phyloP scores from a whole-genome alignment of 2,797 vertebrate species.

The Sebastes nivosus region DNA sequence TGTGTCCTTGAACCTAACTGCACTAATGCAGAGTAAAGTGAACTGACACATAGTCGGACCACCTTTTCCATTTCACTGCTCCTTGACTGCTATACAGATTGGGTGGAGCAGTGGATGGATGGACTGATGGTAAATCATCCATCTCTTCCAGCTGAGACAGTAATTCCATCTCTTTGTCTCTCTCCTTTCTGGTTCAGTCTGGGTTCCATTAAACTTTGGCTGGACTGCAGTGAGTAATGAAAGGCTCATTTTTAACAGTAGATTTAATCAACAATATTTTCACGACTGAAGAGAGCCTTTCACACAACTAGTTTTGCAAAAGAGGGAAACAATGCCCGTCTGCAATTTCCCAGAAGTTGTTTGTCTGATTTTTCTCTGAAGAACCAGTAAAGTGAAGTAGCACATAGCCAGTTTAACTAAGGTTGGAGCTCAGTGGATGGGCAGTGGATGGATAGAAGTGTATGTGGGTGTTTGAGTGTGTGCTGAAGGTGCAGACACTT shows the following conservation, averaged over 20 bases:
- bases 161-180: conserved; percentile 9
- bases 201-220: neutral
- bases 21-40: neutral
- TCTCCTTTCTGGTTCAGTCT: conserved; percentile 7
- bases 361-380: neutral
- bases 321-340: neutral
- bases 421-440: neutral
- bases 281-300: neutral
- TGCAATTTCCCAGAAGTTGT: neutral
- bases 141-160: neutral
- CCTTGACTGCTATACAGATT: neutral
- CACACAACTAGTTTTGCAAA: neutral
- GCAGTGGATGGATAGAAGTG: neutral
- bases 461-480: neutral
- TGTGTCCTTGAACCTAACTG: neutral
- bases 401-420: neutral
- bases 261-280: neutral
- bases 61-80: neutral
- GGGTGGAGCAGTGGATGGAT: neutral
- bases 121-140: conserved; percentile 23
- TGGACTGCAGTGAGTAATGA: neutral
- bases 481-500: conserved; percentile 3
- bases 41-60: neutral
- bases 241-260: neutral
- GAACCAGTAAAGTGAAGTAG: neutral